Percentiles rank a stretch among this genome's conserved stretches.
These are phyloP conservation scores for Gasterosteus aculeatus DNA, from an alignment of 2,113 vertebrate species.

Conservation along the genomic window DNA sequence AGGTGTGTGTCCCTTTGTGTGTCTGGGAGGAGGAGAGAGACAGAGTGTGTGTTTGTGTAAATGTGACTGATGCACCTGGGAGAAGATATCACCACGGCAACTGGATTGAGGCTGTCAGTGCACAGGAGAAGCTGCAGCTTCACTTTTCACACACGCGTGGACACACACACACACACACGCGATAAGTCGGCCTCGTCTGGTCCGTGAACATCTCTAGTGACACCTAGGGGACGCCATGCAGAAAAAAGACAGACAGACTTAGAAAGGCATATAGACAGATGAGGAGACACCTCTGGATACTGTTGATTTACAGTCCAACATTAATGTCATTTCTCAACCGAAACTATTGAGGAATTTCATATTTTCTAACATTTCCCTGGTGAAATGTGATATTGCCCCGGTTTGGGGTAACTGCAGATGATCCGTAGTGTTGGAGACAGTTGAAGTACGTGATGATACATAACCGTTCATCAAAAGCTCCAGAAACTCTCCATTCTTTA, in stretches of 20 bases:
- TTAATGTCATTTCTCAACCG: slow-evolving; percentile 49
- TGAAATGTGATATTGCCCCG: slow-evolving; percentile 46
- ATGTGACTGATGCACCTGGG: slow-evolving; percentile 71
- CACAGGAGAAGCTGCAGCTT: slow-evolving; percentile 55
- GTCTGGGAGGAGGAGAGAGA: slow-evolving; percentile 6
- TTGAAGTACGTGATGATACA: slow-evolving; percentile 66
- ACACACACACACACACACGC: slow-evolving; percentile 41
- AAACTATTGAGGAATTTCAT: slow-evolving; percentile 54
- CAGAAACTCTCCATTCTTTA: slow-evolving; percentile 56
- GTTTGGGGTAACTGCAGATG: slow-evolving; percentile 63
- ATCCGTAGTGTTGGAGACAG: slow-evolving; percentile 62
- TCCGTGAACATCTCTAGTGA: slow-evolving; percentile 77
- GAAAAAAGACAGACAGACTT: slow-evolving; percentile 53
- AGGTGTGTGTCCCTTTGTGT: slow-evolving; percentile 51
- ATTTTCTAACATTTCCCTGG: slow-evolving; percentile 63
- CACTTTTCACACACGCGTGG: slow-evolving; percentile 32
- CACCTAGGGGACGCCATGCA: slow-evolving; percentile 77
- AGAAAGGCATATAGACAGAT: slow-evolving; percentile 26
- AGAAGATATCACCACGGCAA: slow-evolving; percentile 83
- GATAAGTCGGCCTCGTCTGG: slow-evolving; percentile 37
- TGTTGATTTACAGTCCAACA: slow-evolving; percentile 38
- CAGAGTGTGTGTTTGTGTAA: slow-evolving; percentile 33
- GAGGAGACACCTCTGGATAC: slow-evolving; percentile 27
- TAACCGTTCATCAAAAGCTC: slow-evolving; percentile 70
- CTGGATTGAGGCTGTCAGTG: slow-evolving; percentile 77